A percentile compares a stretch with the other conserved stretches of the same genome.
These are phyloP conservation scores for Anableps anableps DNA, from an alignment of 2,797 vertebrate species.

Conservation along the genomic window DNA sequence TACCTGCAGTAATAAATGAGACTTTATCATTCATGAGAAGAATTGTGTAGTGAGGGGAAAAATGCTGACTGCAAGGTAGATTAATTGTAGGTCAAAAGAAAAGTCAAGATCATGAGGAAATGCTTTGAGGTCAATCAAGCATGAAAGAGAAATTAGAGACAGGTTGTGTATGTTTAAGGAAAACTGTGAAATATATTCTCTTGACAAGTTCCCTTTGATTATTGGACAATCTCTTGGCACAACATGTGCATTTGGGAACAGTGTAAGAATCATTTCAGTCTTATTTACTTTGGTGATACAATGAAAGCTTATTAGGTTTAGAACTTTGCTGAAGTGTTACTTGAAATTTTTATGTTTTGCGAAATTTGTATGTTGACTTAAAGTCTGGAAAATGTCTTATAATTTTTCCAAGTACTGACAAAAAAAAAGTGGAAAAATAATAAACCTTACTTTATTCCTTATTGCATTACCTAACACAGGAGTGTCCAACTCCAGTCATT, in stretches of 20 bases:
- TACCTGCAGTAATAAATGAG: constrained; percentile 73
- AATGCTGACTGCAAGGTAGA: constrained; percentile 40
- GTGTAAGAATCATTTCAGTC: background rate
- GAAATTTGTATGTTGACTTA: background rate
- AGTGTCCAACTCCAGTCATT: too few species aligned
- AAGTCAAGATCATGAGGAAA: constrained; percentile 55
- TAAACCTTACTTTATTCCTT: too few species aligned
- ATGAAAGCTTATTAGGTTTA: background rate
- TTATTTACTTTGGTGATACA: background rate
- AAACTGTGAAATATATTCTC: constrained; percentile 4
- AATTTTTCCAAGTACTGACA: too few species aligned
- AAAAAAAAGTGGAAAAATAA: too few species aligned
- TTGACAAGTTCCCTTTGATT: background rate
- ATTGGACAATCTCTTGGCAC: background rate
- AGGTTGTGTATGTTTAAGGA: constrained; percentile 2
- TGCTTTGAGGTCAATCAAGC: constrained; percentile 28
- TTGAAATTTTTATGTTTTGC: background rate
- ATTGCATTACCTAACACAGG: too few species aligned
- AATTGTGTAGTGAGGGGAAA: constrained; percentile 42
- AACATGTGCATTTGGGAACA: background rate
- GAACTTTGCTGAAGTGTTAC: background rate
- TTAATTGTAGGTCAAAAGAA: constrained; percentile 61
- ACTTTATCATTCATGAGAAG: constrained; percentile 75
- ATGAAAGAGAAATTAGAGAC: constrained; percentile 1
- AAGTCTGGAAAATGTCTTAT: background rate